These are phyloP conservation scores for Connochaetes taurinus DNA, from an alignment of 2,113 vertebrate species.

Conservation along the genomic window DNA sequence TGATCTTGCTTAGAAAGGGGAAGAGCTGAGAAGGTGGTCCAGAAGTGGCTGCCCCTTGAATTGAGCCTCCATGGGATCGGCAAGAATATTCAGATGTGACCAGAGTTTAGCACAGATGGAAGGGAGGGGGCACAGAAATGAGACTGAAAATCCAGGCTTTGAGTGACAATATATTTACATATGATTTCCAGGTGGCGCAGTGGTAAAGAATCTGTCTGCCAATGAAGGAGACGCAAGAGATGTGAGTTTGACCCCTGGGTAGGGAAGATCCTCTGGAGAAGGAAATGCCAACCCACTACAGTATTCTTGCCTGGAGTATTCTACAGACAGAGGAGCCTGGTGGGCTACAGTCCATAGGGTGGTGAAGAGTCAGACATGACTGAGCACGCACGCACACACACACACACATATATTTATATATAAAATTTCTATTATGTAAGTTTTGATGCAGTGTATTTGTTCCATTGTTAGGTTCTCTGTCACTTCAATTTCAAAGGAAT, in stretches of 20 bases:
- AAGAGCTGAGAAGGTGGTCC: background rate
- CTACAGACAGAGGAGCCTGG: background rate
- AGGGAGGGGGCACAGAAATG: background rate
- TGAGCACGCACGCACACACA: accelerated
- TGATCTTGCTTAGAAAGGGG: background rate
- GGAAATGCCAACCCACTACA: background rate
- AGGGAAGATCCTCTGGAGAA: background rate
- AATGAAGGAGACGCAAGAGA: background rate
- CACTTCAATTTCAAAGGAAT: background rate
- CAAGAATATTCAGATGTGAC: background rate
- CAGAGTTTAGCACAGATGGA: background rate
- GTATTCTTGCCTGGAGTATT: background rate
- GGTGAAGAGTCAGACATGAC: background rate
- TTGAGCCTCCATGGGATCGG: background rate
- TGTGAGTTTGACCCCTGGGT: background rate
- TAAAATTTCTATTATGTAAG: background rate
- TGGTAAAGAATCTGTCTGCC: background rate
- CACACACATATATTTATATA: background rate
- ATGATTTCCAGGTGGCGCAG: background rate
- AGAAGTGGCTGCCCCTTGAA: background rate
- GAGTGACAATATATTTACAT: background rate
- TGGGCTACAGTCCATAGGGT: background rate
- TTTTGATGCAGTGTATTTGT: background rate
- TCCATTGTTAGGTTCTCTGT: background rate
- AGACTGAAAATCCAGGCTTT: background rate